phyloP scores from a whole-genome alignment of 2,797 vertebrate species.

The Centropyge bicolor region DNA sequence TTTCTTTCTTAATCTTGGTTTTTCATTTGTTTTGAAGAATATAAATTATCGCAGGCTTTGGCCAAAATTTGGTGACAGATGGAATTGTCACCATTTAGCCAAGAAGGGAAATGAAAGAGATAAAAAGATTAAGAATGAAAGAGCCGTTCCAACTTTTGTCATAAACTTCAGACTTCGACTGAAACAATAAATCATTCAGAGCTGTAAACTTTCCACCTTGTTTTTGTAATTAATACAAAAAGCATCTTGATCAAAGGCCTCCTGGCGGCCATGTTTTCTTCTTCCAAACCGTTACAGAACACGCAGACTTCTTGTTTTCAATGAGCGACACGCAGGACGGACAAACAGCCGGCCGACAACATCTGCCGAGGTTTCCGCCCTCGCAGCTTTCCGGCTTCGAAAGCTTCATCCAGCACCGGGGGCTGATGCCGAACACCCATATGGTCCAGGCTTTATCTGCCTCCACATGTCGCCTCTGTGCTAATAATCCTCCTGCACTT shows the following conservation, averaged over 20 bases:
- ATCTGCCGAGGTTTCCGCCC: conserved; percentile 18
- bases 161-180: conserved; percentile 20
- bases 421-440: conserved; percentile 19
- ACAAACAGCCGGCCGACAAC: neutral
- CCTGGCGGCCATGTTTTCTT: conserved; percentile 11
- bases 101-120: conserved; percentile 38
- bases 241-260: neutral
- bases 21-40: conserved; percentile 12
- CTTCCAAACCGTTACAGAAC: neutral
- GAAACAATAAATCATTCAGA: conserved; percentile 25
- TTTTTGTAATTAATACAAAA: neutral
- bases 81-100: conserved; percentile 41
- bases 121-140: conserved; percentile 41
- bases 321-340: neutral
- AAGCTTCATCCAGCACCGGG: conserved; percentile 23
- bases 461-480: conserved; percentile 28
- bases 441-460: conserved; percentile 50
- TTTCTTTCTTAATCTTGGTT: neutral
- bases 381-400: conserved; percentile 12
- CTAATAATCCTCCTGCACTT: conserved; percentile 65
- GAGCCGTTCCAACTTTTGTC: conserved; percentile 23
- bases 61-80: conserved; percentile 48
- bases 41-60: conserved; percentile 19
- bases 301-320: neutral
- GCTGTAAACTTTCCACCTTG: neutral